A percentile compares a stretch with the other conserved stretches of the same genome.
Evolutionary conservation across 2,888 invertebrate genomes (phyloP).

Genomic region (Yponomeuta evonymella): DNA sequence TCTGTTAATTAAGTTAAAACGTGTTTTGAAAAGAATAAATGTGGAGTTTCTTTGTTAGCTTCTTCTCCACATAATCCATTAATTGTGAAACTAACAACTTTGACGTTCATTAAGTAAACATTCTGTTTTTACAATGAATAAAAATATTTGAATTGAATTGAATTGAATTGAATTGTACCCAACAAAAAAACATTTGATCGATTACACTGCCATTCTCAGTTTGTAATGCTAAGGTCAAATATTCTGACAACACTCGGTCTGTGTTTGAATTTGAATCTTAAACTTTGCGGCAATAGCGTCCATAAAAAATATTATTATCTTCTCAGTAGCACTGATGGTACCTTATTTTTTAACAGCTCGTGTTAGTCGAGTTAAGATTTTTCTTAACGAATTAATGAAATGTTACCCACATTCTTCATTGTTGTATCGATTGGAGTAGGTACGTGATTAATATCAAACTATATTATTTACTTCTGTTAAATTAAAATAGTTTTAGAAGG

Average conservation of each 20-base stretch:
- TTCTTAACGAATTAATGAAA: neutral
- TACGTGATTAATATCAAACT: neutral
- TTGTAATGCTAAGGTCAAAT: conserved; percentile 6
- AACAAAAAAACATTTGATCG: conserved; percentile 2
- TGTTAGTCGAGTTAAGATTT: neutral
- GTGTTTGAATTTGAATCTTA: neutral
- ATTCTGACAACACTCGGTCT: neutral
- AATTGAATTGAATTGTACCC: no score
- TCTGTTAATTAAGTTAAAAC: no score
- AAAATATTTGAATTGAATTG: no score
- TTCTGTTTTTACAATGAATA: no score
- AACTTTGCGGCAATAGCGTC: neutral
- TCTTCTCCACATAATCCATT: no score
- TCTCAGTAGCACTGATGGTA: neutral
- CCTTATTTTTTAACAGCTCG: neutral
- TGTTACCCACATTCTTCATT: neutral
- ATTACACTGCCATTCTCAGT: conserved; percentile 2
- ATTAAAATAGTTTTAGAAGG: neutral
- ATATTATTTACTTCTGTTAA: neutral
- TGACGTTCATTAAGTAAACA: no score
- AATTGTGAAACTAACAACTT: no score
- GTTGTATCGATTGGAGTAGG: neutral
- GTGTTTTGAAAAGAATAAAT: no score
- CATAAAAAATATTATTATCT: neutral
- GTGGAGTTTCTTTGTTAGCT: no score